Conservation (phyloP, 2,113 vertebrate genomes). For the Paradisaea rubra region DNA sequence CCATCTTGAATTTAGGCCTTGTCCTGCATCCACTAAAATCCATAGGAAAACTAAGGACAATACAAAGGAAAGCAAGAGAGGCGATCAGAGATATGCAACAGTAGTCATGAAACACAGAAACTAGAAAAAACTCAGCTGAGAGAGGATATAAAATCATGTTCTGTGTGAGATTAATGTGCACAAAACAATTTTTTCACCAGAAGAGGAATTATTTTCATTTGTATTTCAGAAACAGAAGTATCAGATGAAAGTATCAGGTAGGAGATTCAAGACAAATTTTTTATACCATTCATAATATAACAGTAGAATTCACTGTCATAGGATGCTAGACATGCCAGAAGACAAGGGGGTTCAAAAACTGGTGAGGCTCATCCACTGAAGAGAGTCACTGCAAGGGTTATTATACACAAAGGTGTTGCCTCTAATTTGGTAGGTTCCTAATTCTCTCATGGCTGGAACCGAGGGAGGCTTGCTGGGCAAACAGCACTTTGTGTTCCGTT, state of each 20-base stretch:
- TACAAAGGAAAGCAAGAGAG: background rate
- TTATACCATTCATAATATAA: background rate
- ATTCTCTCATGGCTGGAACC: background rate
- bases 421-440: background rate
- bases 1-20: background rate
- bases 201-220: background rate
- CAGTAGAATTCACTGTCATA: background rate
- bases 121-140: background rate
- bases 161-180: background rate
- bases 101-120: background rate
- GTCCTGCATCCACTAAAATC: background rate
- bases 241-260: background rate
- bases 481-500: background rate
- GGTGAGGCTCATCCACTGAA: background rate
- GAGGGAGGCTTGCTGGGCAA: background rate
- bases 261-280: background rate
- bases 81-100: background rate
- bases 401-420: background rate
- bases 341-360: background rate
- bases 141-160: background rate
- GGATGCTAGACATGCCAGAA: background rate
- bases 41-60: background rate
- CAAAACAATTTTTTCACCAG: fast-evolving
- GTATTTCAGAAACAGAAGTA: background rate
- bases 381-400: background rate